Evolutionary conservation across 2,113 vertebrate genomes (phyloP), one percentile per base, ranked within the genome.

Genomic region (Donacobius atricapilla): DNA sequence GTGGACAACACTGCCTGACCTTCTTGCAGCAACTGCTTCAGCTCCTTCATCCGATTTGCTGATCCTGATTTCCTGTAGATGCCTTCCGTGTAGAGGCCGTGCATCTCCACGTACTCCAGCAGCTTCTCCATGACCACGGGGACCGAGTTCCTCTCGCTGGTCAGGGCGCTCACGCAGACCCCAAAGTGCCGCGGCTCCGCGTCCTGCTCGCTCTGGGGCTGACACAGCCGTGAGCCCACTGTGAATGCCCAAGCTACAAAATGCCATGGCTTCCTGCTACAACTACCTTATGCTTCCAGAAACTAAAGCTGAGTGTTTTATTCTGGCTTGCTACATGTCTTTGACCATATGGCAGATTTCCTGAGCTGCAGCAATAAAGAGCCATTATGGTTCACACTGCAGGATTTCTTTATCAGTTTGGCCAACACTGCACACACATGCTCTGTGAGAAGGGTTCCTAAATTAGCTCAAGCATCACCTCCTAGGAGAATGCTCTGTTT

Each of bases 51-150:
- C 16, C 99, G 99, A 91, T 99, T 99, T 84, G 99, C 99, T 0
- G 99, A 98, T 2, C 99, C 99, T 0, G 99, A 99, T 85, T 99
- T 99, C 93, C 99, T 99, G 94, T 99, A 99, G 92, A 99, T 99
- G 90, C 99, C 99, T 85, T 99, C 99, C 0, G 99, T 99, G 97
- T 99, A 99, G 37, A 99, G 98, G 68, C 99, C 99, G 0, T 99
- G 98, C 98, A 99, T 99, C 98, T 99, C 99, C 91, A 99, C 99
- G 0, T 99, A 99, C 93, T 99, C 99, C 81, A 99, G 98, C 97
- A 99, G 94, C 94, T 99, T 99, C 98, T 99, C 99, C 98, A 99
- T 96, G 77, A 99, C 99, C 24, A 99, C 20, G 0, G 99, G 99
- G 4, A 99, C 99, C 0, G 99, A 98, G 72, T 97, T 98, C 94